Evolutionary conservation across 2,888 invertebrate genomes (phyloP), one percentile per base, ranked within the genome.

Genomic region (Drosophila colorata): DNA sequence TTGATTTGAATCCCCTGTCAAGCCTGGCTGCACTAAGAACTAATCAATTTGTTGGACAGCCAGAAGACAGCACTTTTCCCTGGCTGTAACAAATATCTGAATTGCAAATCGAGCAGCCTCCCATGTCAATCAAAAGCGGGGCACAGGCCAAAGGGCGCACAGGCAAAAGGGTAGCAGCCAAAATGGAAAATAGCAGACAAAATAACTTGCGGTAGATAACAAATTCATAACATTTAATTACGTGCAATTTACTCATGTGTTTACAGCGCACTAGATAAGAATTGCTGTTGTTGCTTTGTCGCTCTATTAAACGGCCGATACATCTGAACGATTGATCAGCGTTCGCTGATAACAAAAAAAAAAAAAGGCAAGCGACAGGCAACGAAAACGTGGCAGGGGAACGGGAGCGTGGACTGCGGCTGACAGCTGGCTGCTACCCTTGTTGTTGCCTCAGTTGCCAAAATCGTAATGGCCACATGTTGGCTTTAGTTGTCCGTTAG

Each of bases 181-280:
- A 60, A 67, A 64, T 72, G 59, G 20, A 51, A 59, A 65, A 47
- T 47, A 60, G 46, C 48, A 61, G 51, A 61, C n/a, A 41, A 64
- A 56, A 73, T 60, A 59, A 51, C 57, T 76, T 64, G 69, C 16
- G 58, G 40, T 43, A 55, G 87, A 83, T 86, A 86, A 78, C 59
- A 80, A 80, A 78, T 84, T 83, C 83, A 83, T 83, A 83, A 83
- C 84, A 86, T 83, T 83, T 83, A 86, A 86, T 86, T 86, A 83
- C 76, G 65, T 79, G 65, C 80, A 86, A 86, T 86, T 83, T 80
- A 80, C 66, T 68, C 69, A 80, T 68, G 78, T 76, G 83, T 73
- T 76, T 68, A 86, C 80, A 86, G 69, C 70, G 60, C 58, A 60
- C 4, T 37, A 20, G 69, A 82, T 79, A 82, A 78, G 58, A 61